Conservation (phyloP, 37 sponge, comb jelly and placozoan genomes). For the Cladorhizidae sp. region DNA sequence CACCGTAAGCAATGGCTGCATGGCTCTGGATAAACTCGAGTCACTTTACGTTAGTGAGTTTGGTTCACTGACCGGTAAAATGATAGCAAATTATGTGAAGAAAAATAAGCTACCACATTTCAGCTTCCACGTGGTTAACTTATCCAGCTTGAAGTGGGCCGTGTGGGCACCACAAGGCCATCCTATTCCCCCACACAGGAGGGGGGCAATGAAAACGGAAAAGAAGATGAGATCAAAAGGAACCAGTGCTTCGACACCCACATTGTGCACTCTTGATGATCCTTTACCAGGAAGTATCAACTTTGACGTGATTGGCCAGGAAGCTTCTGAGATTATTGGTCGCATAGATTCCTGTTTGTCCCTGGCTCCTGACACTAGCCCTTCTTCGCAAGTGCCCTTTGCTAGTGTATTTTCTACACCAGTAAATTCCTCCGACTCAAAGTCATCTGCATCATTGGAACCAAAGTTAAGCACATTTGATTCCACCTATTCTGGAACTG, state of each 20-base stretch:
- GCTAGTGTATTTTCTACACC: no score
- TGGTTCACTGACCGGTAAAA: constrained; percentile 3
- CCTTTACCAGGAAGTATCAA: no score
- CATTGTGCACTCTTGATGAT: background rate
- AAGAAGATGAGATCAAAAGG: background rate
- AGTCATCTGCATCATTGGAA: no score
- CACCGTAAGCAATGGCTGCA: constrained; percentile 36
- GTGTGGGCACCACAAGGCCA: constrained; percentile 62
- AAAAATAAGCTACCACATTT: constrained; percentile 10
- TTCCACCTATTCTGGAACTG: no score
- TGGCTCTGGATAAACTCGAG: constrained; percentile 30
- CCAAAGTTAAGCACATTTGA: no score
- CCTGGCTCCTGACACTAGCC: no score
- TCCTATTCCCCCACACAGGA: constrained; percentile 32
- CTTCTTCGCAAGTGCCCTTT: no score
- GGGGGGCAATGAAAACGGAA: background rate
- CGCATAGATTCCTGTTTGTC: no score
- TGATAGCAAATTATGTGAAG: background rate
- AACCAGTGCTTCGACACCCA: background rate
- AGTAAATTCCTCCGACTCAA: no score
- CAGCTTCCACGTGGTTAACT: constrained; percentile 45
- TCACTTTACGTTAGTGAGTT: constrained; percentile 24
- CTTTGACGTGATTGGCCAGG: no score
- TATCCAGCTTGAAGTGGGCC: constrained; percentile 32
- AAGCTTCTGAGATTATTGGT: no score